Evolutionary conservation across 2,888 invertebrate species (phyloP).

Genomic region (Pterobdella sp.): DNA sequence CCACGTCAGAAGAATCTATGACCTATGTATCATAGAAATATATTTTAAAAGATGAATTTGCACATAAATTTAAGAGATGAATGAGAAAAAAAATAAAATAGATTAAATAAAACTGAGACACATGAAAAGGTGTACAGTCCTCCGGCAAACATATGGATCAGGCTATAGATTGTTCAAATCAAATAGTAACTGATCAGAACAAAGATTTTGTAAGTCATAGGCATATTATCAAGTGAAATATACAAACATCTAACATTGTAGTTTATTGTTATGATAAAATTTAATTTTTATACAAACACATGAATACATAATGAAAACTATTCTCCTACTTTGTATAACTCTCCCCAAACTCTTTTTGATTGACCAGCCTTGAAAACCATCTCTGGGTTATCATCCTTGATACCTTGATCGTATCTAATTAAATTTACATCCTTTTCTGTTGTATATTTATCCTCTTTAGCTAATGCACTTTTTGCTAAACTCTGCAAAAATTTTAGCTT

Average conservation of each 20-base stretch:
- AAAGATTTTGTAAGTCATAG: no score
- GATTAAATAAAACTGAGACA: not conserved
- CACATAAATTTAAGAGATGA: not conserved
- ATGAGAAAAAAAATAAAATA: not conserved
- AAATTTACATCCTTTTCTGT: constrained; percentile 67
- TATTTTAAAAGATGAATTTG: no score
- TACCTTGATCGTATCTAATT: constrained; percentile 66
- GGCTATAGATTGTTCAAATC: not conserved
- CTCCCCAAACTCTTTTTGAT: constrained; percentile 96
- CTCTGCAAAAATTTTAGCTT: constrained; percentile 12
- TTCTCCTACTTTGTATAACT: constrained; percentile 83
- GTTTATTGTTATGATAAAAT: not conserved
- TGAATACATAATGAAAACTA: not conserved
- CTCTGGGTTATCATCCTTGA: constrained; percentile 73
- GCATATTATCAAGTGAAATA: no score
- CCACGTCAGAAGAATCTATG: constrained; percentile 93
- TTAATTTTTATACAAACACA: not conserved
- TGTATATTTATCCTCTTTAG: constrained; percentile 19
- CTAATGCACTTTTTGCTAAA: constrained; percentile 25
- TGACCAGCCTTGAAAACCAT: constrained; percentile 69
- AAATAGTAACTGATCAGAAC: not conserved
- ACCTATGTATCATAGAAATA: no score
- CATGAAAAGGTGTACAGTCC: not conserved
- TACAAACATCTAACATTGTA: not conserved
- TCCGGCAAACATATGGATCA: not conserved